Conservation (phyloP, 2,888 invertebrate species). For the Drosophila bunnanda region DNA sequence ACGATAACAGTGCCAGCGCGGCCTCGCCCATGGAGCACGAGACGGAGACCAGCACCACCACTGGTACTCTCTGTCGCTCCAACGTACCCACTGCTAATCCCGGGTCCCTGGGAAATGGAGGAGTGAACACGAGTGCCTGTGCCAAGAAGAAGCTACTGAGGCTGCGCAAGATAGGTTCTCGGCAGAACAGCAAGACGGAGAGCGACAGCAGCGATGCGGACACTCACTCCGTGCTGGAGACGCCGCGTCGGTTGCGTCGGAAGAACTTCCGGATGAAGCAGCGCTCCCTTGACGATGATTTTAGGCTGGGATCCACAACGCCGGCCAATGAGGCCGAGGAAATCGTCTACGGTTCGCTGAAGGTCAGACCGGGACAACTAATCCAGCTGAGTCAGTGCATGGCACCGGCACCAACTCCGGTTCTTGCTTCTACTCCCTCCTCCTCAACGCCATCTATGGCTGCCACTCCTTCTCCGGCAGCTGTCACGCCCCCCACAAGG, state of each 20-base stretch:
- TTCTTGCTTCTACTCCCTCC: not conserved
- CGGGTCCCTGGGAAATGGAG: constrained; percentile 16
- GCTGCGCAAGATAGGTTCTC: constrained; percentile 83
- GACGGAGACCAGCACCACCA: constrained; percentile 70
- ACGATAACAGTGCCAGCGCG: constrained; percentile 74
- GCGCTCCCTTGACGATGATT: constrained; percentile 82
- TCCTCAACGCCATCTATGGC: not conserved
- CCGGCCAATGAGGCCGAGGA: constrained; percentile 34
- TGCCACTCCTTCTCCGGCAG: not conserved
- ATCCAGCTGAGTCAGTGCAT: constrained; percentile 75
- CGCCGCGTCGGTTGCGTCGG: constrained; percentile 83
- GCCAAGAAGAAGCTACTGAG: constrained; percentile 82
- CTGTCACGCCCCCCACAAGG: constrained; percentile 11
- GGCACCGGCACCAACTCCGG: constrained; percentile 12
- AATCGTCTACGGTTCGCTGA: constrained; percentile 82
- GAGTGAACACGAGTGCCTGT: constrained; percentile 43
- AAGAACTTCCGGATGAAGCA: constrained; percentile 83
- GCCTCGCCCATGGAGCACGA: constrained; percentile 75
- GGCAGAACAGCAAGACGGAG: constrained; percentile 85
- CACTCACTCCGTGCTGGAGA: constrained; percentile 79
- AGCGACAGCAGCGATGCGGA: constrained; percentile 84
- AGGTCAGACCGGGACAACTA: constrained; percentile 82
- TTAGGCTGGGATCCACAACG: constrained; percentile 53
- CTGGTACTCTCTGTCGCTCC: constrained; percentile 61
- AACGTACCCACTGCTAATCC: constrained; percentile 39